Evolutionary conservation across 92 coral and sea anemone species (phyloP).

Genomic region (Pocillopora grandis): DNA sequence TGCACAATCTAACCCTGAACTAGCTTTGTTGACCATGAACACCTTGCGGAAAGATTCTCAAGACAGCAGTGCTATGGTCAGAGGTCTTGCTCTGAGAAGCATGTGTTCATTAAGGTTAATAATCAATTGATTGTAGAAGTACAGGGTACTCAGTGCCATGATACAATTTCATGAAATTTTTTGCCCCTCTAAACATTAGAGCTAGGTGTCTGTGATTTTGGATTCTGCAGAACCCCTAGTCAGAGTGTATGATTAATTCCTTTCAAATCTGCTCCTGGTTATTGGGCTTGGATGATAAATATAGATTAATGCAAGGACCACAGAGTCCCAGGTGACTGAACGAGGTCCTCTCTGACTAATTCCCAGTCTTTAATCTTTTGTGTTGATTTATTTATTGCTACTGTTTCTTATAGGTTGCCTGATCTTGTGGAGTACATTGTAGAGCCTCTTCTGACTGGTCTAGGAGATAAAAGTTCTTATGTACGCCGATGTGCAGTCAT

Average conservation of each 20-base stretch:
- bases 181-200: too few relatives aligned
- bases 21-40: constrained; percentile 90
- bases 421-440: constrained; percentile 93
- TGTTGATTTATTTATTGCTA: neutral
- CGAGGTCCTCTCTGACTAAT: neutral
- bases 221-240: too few relatives aligned
- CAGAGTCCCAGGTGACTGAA: too few relatives aligned
- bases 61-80: constrained; percentile 92
- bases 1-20: constrained; percentile 87
- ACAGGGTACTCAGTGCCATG: too few relatives aligned
- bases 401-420: constrained; percentile 66
- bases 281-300: too few relatives aligned
- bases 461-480: constrained; percentile 79
- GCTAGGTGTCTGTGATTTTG: too few relatives aligned
- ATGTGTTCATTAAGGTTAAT: constrained; percentile 91
- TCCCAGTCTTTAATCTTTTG: neutral
- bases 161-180: too few relatives aligned
- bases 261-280: too few relatives aligned
- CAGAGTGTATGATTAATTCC: too few relatives aligned
- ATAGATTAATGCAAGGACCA: too few relatives aligned
- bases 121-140: too few relatives aligned
- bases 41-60: constrained; percentile 86
- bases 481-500: constrained; percentile 92
- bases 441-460: constrained; percentile 77
- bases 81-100: constrained; percentile 98